These are phyloP conservation scores for Cantharis rufa DNA, from an alignment of 2,888 invertebrate species.

Conservation along the genomic window DNA sequence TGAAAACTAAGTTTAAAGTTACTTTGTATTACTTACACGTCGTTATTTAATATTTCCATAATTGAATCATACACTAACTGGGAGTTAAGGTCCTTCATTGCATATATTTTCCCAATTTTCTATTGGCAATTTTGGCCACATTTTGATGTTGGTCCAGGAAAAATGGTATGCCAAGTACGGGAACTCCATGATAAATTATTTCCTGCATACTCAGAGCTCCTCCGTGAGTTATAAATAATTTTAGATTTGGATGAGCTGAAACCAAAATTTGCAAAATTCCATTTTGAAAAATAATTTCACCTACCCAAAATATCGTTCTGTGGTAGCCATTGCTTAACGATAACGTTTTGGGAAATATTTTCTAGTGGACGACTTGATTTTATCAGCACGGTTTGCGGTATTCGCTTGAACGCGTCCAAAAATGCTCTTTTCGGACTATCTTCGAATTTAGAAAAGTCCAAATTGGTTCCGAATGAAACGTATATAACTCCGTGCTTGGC, in stretches of 20 bases:
- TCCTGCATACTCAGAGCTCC: conserved; percentile 38
- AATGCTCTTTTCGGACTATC: neutral
- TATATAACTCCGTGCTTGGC: conserved; percentile 46
- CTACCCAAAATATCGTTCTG: conserved; percentile 52
- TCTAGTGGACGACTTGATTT: conserved; percentile 46
- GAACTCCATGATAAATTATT: conserved; percentile 35
- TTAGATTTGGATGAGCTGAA: conserved; percentile 34
- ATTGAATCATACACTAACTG: neutral
- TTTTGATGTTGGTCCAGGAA: conserved; percentile 31
- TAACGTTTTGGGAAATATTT: conserved; percentile 49
- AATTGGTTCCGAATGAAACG: conserved; percentile 49
- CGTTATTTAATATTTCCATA: neutral
- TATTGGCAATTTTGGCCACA: conserved; percentile 26
- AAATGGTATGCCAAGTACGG: conserved; percentile 36
- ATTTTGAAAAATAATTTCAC: neutral
- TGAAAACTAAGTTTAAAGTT: too few species aligned
- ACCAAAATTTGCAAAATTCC: neutral
- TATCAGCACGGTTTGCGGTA: conserved; percentile 45
- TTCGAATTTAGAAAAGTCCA: conserved; percentile 13
- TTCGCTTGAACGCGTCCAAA: neutral
- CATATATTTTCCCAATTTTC: conserved; percentile 38
- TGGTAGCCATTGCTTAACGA: conserved; percentile 51
- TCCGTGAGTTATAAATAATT: conserved; percentile 37
- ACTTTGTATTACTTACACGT: neutral
- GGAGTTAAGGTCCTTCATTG: neutral